Conservation (phyloP, 2,113 vertebrate genomes). For the Columba livia region DNA sequence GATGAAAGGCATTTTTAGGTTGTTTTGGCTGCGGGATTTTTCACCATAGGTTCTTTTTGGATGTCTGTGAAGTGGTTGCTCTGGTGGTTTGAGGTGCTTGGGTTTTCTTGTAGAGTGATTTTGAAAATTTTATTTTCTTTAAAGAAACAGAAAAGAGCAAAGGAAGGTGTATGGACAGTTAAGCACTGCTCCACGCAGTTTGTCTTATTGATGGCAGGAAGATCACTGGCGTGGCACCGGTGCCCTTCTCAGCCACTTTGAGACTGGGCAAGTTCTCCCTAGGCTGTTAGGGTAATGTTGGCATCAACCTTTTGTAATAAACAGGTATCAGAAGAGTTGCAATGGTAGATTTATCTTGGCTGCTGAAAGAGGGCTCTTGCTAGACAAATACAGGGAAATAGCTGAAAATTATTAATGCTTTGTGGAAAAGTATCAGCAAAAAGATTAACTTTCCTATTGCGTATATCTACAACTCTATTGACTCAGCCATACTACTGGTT, state of each 20-base stretch:
- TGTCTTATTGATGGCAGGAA: background rate
- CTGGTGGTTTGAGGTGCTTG: background rate
- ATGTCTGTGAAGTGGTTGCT: background rate
- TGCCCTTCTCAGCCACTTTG: conserved; percentile 20
- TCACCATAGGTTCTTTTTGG: background rate
- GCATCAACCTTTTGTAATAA: conserved; percentile 13
- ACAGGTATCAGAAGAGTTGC: background rate
- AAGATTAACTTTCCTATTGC: background rate
- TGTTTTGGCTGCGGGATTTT: background rate
- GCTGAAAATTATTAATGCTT: background rate
- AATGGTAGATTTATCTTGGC: background rate
- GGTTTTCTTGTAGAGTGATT: background rate
- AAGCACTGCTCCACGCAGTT: background rate
- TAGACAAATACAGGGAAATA: background rate
- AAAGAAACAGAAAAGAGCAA: background rate
- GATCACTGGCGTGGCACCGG: background rate
- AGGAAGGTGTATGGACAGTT: background rate
- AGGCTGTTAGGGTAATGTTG: background rate
- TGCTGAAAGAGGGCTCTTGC: background rate
- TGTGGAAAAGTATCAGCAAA: background rate
- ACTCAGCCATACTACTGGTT: background rate
- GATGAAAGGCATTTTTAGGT: background rate
- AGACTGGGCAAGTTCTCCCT: conserved; percentile 4
- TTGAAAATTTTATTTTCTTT: background rate
- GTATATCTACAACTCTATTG: background rate